phyloP scores from a whole-genome alignment of 2,888 invertebrate genomes.

The Lottia gigantea region DNA sequence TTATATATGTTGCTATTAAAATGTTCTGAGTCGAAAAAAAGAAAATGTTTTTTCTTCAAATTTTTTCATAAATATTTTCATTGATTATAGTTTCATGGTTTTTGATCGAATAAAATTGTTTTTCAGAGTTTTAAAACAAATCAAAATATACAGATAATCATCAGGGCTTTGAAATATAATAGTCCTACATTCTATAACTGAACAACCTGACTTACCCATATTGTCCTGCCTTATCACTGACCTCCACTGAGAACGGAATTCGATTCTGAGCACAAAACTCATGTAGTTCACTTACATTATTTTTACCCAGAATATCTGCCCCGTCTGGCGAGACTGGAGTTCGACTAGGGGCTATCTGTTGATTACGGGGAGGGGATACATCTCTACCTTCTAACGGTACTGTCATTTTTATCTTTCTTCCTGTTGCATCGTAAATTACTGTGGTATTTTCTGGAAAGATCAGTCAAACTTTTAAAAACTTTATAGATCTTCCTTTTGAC shows the following conservation, averaged over 20 bases:
- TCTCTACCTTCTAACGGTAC: neutral
- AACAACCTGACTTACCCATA: constrained; percentile 45
- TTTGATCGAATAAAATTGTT: too few relatives aligned
- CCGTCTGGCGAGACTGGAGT: neutral
- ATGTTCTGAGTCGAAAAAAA: too few relatives aligned
- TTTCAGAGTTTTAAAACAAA: too few relatives aligned
- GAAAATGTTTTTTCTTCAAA: too few relatives aligned
- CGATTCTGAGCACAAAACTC: constrained; percentile 44
- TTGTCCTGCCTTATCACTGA: constrained; percentile 44
- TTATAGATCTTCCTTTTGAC: too few relatives aligned
- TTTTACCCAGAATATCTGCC: constrained; percentile 27
- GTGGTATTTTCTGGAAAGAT: neutral
- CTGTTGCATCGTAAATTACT: constrained; percentile 40
- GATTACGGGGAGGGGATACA: neutral
- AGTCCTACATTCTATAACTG: too few relatives aligned
- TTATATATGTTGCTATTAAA: too few relatives aligned
- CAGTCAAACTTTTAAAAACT: too few relatives aligned
- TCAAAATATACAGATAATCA: too few relatives aligned
- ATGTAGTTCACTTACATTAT: constrained; percentile 41
- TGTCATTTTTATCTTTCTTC: constrained; percentile 32
- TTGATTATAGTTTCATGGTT: too few relatives aligned
- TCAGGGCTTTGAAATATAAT: too few relatives aligned
- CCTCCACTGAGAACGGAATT: constrained; percentile 40
- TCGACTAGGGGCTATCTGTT: neutral
- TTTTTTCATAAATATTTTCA: too few relatives aligned